Base-by-base conservation (phyloP, 1,140 invertebrate species). In the Zaprionus lachaisei region DNA sequence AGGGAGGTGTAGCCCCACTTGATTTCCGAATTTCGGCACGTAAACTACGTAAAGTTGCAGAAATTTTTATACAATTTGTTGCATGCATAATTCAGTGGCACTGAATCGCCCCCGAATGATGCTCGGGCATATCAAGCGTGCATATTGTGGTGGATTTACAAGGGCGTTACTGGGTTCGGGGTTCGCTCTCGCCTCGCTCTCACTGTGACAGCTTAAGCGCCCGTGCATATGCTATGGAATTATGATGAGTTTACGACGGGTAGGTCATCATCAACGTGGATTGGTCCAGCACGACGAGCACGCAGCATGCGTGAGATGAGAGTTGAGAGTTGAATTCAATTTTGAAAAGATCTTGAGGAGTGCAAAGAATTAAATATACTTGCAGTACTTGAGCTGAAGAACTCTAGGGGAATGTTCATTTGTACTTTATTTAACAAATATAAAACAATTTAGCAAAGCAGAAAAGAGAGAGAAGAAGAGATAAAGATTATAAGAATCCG, bases 21-120 rank as follows among this genome's bases (percentile, higher is more conserved):
- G 86, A 91, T 91, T 90, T 77, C 73, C 77, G 76, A 91, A 90
- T 90, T 90, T 90, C 73, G 84, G 86, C 85, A 90, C 85, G 85
- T 90, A 90, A 47, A 80, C 85, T 77, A 81, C 82, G 82, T 84
- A 90, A 90, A 89, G 84, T 90, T 91, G 91, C 90, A 86, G 78
- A 89, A 76, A 90, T 86, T 91, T 91, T 91, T 90, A 91, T 91
- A 92, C 89, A 91, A 92, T 91, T 92, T 90, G 82, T 90, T 92
- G 85, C 90, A 91, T 91, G 90, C 90, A 91, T 91, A 91, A 91
- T 91, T 91, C 85, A 91, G 64, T 63, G 81, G 72, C 72, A 91
- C 75, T 34, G 38, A 75, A 65, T 68, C 55, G 71, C 49, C 61
- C 61, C 56, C 64, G 37, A 70, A 51, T 47, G 77, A 47, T 24